Evolutionary conservation across 2,797 vertebrate species (phyloP), one percentile per base, ranked within the genome.

Genomic region (Micromesistius poutassou): DNA sequence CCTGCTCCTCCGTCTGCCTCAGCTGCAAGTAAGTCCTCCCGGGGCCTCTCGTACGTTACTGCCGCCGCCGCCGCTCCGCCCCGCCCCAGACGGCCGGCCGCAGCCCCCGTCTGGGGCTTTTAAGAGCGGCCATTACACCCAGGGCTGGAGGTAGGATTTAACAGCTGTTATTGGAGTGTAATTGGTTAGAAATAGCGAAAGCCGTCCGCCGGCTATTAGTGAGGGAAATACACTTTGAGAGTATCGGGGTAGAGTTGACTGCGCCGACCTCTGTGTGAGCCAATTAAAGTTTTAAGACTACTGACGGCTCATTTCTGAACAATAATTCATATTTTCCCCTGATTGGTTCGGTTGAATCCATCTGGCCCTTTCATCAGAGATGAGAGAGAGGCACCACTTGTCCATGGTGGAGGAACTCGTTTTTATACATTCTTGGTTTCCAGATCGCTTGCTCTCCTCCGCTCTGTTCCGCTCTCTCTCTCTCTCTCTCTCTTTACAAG

Each of bases 1-100:
- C 94, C 82, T 96, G 95, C 85, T 94, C 94, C 0, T 90, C 93
- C 12, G 88, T 92, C 71, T 96, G 95, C 79, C 93, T 95, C 78
- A 95, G 95, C 91, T 96, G 95, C 94, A 94, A 90, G 95, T 96
- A 90, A 87, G 92, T 28, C 14, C 62, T 68, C 62, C n/a, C 3
- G 2, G 2, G 5, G 55, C n/a, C 55, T 25, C n/a, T 7, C 25
- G 22, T 25, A n/a, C n/a, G n/a, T n/a, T n/a, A n/a, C n/a, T n/a
- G n/a, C 55, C 22, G 5, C 50, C 0, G 28, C 62, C 4, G 3
- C 62, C 13, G 62, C 10, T 8, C 25, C 7, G 12, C 1, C 12
- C n/a, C n/a, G n/a, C n/a, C n/a, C n/a, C 62, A 68, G 62, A 68
- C 62, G 12, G 4, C 25, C 62, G 13, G 62, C 62, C 62, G 4